Conservation (phyloP, 2,888 invertebrate species). For the Pterobdella sp. region DNA sequence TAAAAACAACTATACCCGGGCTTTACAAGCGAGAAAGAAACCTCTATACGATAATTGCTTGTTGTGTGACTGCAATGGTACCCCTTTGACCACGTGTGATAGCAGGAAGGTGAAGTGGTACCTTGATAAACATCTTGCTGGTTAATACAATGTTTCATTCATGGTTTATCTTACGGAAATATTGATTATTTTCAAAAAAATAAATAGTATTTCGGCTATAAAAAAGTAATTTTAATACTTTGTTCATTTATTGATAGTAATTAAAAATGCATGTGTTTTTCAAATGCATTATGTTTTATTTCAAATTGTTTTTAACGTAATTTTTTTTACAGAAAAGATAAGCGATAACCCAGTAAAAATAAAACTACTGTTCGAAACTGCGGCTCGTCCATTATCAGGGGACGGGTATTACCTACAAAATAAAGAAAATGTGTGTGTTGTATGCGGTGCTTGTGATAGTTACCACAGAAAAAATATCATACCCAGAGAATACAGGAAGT, state of each 20-base stretch:
- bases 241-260: too few species aligned
- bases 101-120: conserved; percentile 69
- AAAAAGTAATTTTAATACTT: too few species aligned
- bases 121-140: conserved; percentile 51
- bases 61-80: conserved; percentile 69
- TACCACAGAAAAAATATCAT: conserved; percentile 72
- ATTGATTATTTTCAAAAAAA: too few species aligned
- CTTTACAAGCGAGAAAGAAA: conserved; percentile 56
- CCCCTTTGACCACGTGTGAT: conserved; percentile 68
- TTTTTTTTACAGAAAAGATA: conserved; percentile 51
- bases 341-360: conserved; percentile 60
- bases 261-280: too few species aligned
- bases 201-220: too few species aligned
- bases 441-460: conserved; percentile 64
- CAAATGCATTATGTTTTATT: too few species aligned
- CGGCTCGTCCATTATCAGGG: conserved; percentile 63
- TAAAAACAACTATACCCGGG: conserved; percentile 5
- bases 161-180: too few species aligned
- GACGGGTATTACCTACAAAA: conserved; percentile 62
- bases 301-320: too few species aligned
- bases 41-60: conserved; percentile 71
- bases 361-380: conserved; percentile 68
- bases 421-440: conserved; percentile 70
- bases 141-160: too few species aligned
- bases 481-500: conserved; percentile 71